Base-by-base conservation (phyloP, 2,113 vertebrate genomes). In the Plotosus lineatus region DNA sequence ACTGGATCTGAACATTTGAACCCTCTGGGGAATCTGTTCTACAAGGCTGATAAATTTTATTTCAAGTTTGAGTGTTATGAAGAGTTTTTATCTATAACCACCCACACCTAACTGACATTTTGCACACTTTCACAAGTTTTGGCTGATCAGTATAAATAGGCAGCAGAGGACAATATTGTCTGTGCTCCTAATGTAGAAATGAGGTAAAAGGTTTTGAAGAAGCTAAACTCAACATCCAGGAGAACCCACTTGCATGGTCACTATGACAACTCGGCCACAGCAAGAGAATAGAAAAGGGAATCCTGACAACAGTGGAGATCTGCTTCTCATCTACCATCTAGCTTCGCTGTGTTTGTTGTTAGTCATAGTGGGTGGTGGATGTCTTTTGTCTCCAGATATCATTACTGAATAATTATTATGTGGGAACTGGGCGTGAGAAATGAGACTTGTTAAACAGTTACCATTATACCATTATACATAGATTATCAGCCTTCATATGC, bases 251-350 rank as follows among this genome's bases (percentile, higher is more conserved):
- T 31, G 55, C 66, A 53, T 63, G 26, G 85, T 85, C 83, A 78
- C 85, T 85, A 85, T 86, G 85, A 84, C 83, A 87, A 87, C 83
- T 81, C 58, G 8, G 77, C 15, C 73, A 65, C 42, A 71, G 78
- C 61, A 36, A 51, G 53, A 55, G 71, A 71, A 72, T 46, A 69
- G 78, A 5, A 77, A 81, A 36, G 60, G 78, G 15, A 69, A 78
- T 83, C 82, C 83, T 79, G 75, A n/a, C 28, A 81, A 61, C 75
- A 80, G 40, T 60, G 65, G 26, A 69, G 66, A 23, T 78, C 77
- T 77, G 60, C 53, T 79, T 85, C 80, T 82, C 48, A 77, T 79
- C 38, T 83, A 71, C 61, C 3, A 31, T 73, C 31, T 15, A 31
- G 40, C 26, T 48, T 58, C 28, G 9, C 21, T 65, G 44, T n/a